Conservation (phyloP, 2,113 vertebrate species). For the Galbula dea region DNA sequence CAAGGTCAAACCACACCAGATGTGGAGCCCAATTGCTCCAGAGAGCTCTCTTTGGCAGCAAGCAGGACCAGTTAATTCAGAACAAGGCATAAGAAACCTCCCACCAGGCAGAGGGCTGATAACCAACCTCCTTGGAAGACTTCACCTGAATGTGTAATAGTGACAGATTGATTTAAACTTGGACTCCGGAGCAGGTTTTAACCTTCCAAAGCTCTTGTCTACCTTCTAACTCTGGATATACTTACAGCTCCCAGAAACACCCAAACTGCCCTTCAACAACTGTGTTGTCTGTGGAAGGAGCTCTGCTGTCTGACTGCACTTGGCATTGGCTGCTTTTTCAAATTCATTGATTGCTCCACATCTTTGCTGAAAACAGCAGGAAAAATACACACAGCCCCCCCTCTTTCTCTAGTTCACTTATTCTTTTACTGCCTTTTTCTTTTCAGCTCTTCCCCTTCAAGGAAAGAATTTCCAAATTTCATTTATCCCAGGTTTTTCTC, state of each 20-base stretch:
- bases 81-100: background rate
- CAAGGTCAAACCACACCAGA: background rate
- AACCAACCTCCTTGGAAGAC: background rate
- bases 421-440: background rate
- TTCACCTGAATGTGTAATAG: background rate
- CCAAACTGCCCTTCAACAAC: background rate
- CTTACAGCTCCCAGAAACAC: background rate
- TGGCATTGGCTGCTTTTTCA: conserved; percentile 16
- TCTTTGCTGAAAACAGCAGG: background rate
- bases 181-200: background rate
- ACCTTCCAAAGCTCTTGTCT: background rate
- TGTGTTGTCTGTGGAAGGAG: background rate
- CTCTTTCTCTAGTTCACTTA: background rate
- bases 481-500: background rate
- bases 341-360: background rate
- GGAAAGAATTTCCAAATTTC: background rate
- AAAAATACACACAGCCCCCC: background rate
- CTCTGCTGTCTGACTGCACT: background rate
- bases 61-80: background rate
- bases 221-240: background rate
- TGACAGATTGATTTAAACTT: background rate
- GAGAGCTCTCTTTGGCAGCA: background rate
- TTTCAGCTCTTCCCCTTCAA: background rate
- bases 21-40: background rate
- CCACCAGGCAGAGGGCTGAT: background rate